Evolutionary conservation across 2,888 invertebrate genomes (phyloP).

Genomic region (Drosophila dives): DNA sequence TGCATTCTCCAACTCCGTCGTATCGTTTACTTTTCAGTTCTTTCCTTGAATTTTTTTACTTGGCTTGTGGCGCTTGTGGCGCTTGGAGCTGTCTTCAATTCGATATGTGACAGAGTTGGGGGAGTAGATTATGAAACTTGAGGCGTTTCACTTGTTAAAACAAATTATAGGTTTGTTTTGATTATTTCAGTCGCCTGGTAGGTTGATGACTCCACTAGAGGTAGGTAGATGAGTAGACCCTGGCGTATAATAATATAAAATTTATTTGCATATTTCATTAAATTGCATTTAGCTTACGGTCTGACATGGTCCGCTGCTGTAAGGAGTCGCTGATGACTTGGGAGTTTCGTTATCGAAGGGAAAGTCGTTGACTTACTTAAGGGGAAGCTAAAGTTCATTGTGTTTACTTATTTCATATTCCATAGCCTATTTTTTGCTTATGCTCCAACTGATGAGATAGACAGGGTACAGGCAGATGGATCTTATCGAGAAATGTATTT

Average conservation of each 20-base stretch:
- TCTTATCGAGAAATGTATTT: background rate
- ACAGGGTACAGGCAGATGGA: background rate
- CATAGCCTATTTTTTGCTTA: background rate
- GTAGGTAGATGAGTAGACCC: slow-evolving; percentile 39
- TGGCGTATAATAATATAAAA: slow-evolving; percentile 65
- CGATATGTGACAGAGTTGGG: slow-evolving; percentile 32
- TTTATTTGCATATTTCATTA: slow-evolving; percentile 72
- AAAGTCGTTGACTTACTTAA: slow-evolving; percentile 7
- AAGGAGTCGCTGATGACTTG: slow-evolving; percentile 25
- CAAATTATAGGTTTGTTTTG: slow-evolving; percentile 79
- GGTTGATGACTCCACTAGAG: slow-evolving; percentile 22
- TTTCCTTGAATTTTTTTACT: slow-evolving; percentile 14
- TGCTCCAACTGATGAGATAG: background rate
- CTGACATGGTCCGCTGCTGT: slow-evolving; percentile 8
- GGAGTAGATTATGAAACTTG: slow-evolving; percentile 66
- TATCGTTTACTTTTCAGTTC: background rate
- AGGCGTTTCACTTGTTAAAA: slow-evolving; percentile 79
- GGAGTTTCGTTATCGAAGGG: slow-evolving; percentile 1
- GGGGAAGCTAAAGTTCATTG: background rate
- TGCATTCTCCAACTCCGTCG: slow-evolving; percentile 3
- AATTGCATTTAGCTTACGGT: slow-evolving; percentile 45
- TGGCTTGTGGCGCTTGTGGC: slow-evolving; percentile 48
- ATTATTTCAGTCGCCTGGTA: slow-evolving; percentile 57
- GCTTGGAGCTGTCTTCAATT: slow-evolving; percentile 49
- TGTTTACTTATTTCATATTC: slow-evolving; percentile 5